These are phyloP conservation scores for Phasianus colchicus DNA, from an alignment of 2,113 vertebrate genomes.

Conservation along the genomic window DNA sequence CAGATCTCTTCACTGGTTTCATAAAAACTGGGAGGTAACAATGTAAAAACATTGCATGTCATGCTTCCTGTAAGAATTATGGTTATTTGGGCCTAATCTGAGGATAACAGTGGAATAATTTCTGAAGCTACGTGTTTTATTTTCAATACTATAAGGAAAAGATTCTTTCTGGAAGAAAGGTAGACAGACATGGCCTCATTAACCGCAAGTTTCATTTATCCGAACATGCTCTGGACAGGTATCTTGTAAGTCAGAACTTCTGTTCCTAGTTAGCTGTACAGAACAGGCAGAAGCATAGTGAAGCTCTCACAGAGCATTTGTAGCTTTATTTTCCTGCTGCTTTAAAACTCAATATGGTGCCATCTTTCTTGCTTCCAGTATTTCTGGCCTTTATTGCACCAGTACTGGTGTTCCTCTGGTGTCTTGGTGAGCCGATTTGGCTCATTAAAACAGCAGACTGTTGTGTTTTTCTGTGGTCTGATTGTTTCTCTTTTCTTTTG, in stretches of 20 bases:
- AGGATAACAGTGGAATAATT: background rate
- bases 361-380: background rate
- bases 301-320: background rate
- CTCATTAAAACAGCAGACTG: constrained; percentile 22
- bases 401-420: background rate
- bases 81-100: background rate
- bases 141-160: background rate
- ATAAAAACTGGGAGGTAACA: background rate
- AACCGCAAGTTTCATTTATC: background rate
- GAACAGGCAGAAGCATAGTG: background rate
- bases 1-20: background rate
- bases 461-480: constrained; percentile 3
- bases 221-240: background rate
- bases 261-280: background rate
- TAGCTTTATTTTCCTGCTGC: background rate
- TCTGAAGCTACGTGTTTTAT: background rate
- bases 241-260: background rate
- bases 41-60: background rate
- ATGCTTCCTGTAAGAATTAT: background rate
- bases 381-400: constrained; percentile 1
- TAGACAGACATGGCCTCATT: background rate
- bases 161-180: background rate
- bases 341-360: background rate
- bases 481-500: background rate
- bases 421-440: constrained; percentile 12